phyloP scores from a whole-genome alignment of 2,113 vertebrate genomes.

The Emydura subglobosa region DNA sequence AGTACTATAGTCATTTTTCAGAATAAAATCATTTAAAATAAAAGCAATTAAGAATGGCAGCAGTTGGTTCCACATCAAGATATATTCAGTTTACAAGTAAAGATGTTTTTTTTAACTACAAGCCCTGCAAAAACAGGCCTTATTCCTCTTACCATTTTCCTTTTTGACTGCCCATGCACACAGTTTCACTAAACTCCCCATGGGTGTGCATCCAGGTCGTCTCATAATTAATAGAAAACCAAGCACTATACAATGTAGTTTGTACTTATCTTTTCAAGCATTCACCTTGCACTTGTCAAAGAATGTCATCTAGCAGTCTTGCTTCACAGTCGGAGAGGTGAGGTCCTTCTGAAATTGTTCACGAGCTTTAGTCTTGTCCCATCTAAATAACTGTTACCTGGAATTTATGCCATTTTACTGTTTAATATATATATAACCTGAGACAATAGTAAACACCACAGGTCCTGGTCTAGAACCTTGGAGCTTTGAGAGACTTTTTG shows the following conservation, averaged over 20 bases:
- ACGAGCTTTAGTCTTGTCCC: not conserved
- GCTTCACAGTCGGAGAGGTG: not conserved
- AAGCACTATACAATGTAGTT: not conserved
- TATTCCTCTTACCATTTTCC: not conserved
- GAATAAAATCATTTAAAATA: not conserved
- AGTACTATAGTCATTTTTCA: not conserved
- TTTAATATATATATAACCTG: not conserved
- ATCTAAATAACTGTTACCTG: not conserved
- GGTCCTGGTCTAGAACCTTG: not conserved
- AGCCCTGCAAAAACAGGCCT: not conserved
- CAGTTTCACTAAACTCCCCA: not conserved
- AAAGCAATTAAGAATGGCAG: not conserved
- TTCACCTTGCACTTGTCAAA: not conserved
- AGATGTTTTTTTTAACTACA: not conserved
- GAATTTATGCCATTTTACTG: not conserved
- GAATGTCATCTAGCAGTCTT: not conserved
- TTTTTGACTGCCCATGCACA: not conserved
- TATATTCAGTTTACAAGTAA: not conserved
- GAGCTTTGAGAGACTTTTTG: not conserved
- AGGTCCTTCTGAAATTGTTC: not conserved
- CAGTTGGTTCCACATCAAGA: not conserved
- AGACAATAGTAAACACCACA: not conserved
- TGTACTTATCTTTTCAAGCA: not conserved
- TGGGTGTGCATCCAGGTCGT: not conserved
- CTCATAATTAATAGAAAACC: not conserved